phyloP scores from a whole-genome alignment of 1,140 invertebrate species.

The Caerostris extrusa region DNA sequence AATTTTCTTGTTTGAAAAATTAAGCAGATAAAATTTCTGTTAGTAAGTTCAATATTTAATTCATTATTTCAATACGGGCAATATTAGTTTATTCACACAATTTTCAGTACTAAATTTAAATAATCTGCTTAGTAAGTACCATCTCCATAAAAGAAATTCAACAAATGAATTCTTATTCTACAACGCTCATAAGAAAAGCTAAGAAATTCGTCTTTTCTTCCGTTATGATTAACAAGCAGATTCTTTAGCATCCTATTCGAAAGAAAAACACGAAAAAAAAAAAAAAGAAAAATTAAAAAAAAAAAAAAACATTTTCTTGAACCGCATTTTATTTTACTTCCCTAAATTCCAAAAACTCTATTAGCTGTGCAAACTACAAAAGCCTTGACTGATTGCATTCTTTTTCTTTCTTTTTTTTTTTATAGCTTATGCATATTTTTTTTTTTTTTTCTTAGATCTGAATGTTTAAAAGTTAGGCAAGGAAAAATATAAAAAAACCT shows the following conservation, averaged over 20 bases:
- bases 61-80: no score
- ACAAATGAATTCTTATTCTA: conserved; percentile 11
- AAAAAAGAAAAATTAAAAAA: not conserved
- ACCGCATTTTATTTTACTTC: conserved; percentile 59
- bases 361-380: conserved; percentile 69
- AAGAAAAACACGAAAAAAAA: conserved; percentile 39
- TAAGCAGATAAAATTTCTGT: no score
- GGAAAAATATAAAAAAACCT: not conserved
- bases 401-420: not conserved
- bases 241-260: conserved; percentile 35
- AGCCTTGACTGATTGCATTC: conserved; percentile 56
- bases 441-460: not conserved
- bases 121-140: no score
- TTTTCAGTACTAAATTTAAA: conserved; percentile 9
- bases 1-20: no score
- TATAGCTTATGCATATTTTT: conserved; percentile 15
- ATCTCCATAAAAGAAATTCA: not conserved
- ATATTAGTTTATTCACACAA: no score
- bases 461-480: conserved; percentile 41
- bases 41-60: no score
- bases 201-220: not conserved
- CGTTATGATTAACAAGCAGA: conserved; percentile 37
- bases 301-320: conserved; percentile 51
- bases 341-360: conserved; percentile 44
- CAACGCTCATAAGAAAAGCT: not conserved